Base-by-base conservation (phyloP, 2,888 invertebrate genomes). In the Chouioia cunea region DNA sequence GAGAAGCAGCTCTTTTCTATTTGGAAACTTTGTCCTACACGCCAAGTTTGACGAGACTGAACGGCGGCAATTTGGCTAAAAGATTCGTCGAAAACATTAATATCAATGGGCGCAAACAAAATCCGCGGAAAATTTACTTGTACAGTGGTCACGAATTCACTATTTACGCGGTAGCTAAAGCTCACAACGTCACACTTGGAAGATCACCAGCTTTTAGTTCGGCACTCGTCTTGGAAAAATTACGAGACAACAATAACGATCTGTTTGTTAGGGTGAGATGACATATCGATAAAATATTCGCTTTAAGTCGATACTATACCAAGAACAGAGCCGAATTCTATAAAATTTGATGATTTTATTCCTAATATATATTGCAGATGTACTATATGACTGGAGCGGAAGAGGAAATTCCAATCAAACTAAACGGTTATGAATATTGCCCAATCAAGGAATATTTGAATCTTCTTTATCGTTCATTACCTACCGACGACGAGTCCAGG, bases 121-220 rank as follows among this genome's bases (percentile, higher is more conserved):
- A 59, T 0, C 71, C 2, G 48, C 84, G 86, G 0, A 89, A 88
- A 76, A 72, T 90, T 22, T 83, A 86, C 48, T 77, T 90, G 65
- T 89, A 88, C 77, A 89, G 90, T 0, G 90, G 88, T 0, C 92
- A 92, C 79, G 92, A 92, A 80, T 89, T 90, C 63, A 91, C 91
- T 47, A 87, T 92, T 0, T 89, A 89, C 0, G 88, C 88, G 0
- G 74, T 91, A n/a, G 86, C 91, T 79, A 85, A 87, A 0, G 88
- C 89, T 2, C 85, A 90, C 0, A 85, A 86, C 14, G 87, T 89
- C 20, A 65, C 54, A 0, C 66, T 77, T 18, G 73, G 70, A 0
- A 69, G 54, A n/a, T 22, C 77, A 52, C 80, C 80, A 2, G 44
- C 48, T 4, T 80, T 72, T n/a, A 79, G 80, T 12, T 71, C 75